Conservation (phyloP, 2,797 vertebrate species). For the Simalia tracyae region DNA sequence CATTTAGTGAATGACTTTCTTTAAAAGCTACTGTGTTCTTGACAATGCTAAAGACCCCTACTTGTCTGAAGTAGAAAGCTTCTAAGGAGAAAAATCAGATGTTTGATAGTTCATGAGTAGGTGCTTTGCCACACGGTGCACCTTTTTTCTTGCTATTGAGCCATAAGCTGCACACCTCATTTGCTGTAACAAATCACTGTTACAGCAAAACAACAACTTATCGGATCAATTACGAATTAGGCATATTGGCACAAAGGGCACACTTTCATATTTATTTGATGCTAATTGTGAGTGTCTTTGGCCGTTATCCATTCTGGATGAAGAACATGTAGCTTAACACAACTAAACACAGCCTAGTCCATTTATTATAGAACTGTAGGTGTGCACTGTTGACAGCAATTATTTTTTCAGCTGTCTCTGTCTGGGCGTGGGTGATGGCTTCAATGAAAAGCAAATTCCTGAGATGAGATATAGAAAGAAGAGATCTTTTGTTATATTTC, state of each 20-base stretch:
- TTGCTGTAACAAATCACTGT: not conserved
- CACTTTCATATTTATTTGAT: not conserved
- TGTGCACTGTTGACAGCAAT: not conserved
- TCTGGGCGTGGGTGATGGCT: not conserved
- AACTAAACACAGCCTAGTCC: not conserved
- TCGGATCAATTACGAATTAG: not conserved
- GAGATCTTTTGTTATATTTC: not conserved
- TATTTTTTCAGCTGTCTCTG: not conserved
- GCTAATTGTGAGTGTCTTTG: not conserved
- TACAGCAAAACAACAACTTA: not conserved
- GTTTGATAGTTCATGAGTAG: not conserved
- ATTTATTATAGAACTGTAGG: not conserved
- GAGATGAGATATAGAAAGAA: not conserved
- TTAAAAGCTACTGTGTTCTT: conserved; percentile 9
- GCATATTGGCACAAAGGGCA: not conserved
- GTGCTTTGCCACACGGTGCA: not conserved
- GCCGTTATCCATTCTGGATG: not conserved
- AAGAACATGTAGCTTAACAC: not conserved
- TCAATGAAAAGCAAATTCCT: not conserved
- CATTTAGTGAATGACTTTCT: not conserved
- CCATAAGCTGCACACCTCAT: not conserved
- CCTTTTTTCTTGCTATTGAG: not conserved
- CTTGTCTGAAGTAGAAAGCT: not conserved
- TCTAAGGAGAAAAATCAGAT: not conserved
- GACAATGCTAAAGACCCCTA: not conserved